Conservation (phyloP, 2,888 invertebrate genomes). For the Hydraecia micacea region DNA sequence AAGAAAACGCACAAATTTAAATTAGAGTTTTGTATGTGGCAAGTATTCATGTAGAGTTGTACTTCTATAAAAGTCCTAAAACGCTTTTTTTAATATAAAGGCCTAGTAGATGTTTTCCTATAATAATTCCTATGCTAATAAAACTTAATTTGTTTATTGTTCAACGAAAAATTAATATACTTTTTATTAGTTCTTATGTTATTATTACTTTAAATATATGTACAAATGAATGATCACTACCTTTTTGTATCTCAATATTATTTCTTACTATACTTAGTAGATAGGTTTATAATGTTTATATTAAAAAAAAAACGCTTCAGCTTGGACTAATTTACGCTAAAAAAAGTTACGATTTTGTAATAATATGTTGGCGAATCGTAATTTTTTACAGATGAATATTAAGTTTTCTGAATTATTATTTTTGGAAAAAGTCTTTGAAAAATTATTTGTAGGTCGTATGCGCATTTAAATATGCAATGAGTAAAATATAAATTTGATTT, state of each 20-base stretch:
- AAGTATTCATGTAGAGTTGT: not conserved
- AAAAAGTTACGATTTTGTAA: slow-evolving; percentile 50
- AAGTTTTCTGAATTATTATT: slow-evolving; percentile 63
- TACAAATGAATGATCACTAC: slow-evolving; percentile 68
- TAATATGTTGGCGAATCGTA: slow-evolving; percentile 51
- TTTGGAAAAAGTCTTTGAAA: not conserved
- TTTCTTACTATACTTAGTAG: slow-evolving; percentile 65
- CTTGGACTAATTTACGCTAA: slow-evolving; percentile 63
- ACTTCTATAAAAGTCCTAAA: not conserved
- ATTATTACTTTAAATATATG: slow-evolving; percentile 54
- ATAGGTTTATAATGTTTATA: slow-evolving; percentile 67
- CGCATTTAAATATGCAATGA: not conserved
- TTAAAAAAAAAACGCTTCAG: slow-evolving; percentile 67
- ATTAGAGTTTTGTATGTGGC: slow-evolving; percentile 18
- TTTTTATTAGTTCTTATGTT: slow-evolving; percentile 41
- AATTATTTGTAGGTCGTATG: not conserved
- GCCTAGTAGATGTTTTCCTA: not conserved
- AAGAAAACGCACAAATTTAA: slow-evolving; percentile 48
- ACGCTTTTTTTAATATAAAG: not conserved
- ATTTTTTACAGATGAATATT: slow-evolving; percentile 45
- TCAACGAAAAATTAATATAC: slow-evolving; percentile 35
- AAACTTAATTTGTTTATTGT: slow-evolving; percentile 46
- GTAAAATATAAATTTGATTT: not conserved
- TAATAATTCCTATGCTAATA: slow-evolving; percentile 54
- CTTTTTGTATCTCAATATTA: slow-evolving; percentile 70